A percentile compares a stretch with the other conserved stretches of the same genome.
phyloP scores from a whole-genome alignment of 1,140 invertebrate genomes.

The Ostrea edulis region DNA sequence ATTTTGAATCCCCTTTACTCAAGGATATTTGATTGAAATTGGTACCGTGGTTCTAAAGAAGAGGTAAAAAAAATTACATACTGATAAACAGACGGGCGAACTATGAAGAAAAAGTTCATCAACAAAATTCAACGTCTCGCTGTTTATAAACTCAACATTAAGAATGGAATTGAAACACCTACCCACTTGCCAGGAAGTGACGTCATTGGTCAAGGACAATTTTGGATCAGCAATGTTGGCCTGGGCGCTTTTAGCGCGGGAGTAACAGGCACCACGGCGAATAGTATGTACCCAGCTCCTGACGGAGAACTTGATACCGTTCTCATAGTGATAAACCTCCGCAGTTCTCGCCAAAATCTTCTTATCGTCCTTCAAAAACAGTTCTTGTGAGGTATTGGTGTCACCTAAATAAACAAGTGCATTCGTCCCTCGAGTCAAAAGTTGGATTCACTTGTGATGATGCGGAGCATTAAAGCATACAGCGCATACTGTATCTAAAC shows the following conservation, averaged over 20 bases:
- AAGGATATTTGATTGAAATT: no score
- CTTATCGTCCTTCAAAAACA: conserved; percentile 11
- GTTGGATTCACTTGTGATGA: no score
- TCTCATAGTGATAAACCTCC: conserved; percentile 6
- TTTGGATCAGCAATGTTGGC: conserved; percentile 10
- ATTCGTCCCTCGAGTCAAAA: no score
- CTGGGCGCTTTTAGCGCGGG: conserved; percentile 7
- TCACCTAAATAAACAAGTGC: neutral
- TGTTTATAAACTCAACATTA: no score
- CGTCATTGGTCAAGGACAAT: neutral
- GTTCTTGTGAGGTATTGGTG: neutral
- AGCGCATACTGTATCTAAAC: no score
- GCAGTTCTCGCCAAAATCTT: neutral
- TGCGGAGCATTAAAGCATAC: no score
- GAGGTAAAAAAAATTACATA: no score
- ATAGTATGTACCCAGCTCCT: conserved; percentile 39
- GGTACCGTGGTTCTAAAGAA: no score
- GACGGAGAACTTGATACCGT: conserved; percentile 7
- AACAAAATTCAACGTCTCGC: no score
- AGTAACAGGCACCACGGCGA: conserved; percentile 36
- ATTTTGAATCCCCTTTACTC: no score
- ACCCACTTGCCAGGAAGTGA: conserved; percentile 28
- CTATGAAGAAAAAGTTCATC: no score
- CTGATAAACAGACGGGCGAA: no score
- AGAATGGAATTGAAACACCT: neutral